Evolutionary conservation across 2,113 vertebrate species (phyloP).

Genomic region (Grallaria varia): DNA sequence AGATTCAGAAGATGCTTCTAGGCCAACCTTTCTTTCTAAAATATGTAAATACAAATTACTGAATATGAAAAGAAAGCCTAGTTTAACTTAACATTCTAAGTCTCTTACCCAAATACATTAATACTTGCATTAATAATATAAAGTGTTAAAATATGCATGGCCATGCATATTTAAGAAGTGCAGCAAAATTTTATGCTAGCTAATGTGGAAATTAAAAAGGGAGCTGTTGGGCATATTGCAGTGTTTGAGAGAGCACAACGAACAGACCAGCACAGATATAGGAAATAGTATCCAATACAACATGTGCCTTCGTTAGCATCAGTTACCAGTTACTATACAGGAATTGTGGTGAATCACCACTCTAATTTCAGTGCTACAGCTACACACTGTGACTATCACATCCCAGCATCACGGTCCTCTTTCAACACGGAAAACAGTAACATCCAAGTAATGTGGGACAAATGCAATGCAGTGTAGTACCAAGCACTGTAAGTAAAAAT

Average conservation of each 20-base stretch:
- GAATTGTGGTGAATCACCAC: neutral
- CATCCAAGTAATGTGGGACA: neutral
- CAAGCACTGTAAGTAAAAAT: neutral
- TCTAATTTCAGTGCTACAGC: neutral
- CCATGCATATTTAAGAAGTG: neutral
- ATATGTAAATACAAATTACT: constrained; percentile 50
- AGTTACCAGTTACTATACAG: neutral
- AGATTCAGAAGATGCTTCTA: constrained; percentile 46
- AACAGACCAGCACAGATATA: neutral
- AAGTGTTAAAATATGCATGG: constrained; percentile 40
- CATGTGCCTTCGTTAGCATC: neutral
- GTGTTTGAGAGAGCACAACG: neutral
- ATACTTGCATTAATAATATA: constrained; percentile 39
- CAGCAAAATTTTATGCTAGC: neutral
- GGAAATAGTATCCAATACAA: neutral
- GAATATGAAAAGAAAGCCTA: constrained; percentile 27
- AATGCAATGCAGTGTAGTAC: neutral
- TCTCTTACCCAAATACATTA: constrained; percentile 36
- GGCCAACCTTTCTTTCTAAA: constrained; percentile 34
- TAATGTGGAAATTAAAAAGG: neutral
- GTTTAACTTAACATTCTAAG: neutral
- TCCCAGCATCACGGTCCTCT: neutral
- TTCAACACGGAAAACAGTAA: neutral
- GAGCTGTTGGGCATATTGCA: neutral
- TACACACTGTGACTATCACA: neutral